Evolutionary conservation across 2,797 vertebrate genomes (phyloP).

Genomic region (Apogon hyalosoma): DNA sequence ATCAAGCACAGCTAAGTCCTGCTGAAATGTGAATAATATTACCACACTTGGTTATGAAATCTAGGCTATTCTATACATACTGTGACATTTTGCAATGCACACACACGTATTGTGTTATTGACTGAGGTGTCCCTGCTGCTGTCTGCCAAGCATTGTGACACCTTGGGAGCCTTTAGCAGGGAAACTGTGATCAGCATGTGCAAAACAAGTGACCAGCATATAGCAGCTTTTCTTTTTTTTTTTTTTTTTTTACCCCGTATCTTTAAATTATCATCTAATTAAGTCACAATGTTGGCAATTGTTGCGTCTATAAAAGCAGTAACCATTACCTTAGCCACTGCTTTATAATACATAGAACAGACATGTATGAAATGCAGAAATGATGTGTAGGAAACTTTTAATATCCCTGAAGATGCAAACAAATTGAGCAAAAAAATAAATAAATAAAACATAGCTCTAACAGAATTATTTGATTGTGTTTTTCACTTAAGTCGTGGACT

Average conservation of each 20-base stretch:
- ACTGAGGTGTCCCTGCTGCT: constrained; percentile 1
- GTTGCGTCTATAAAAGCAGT: no score
- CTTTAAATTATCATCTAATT: not conserved
- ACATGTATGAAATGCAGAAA: constrained; percentile 7
- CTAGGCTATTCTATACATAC: constrained; percentile 2
- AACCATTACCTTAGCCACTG: no score
- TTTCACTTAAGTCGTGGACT: not conserved
- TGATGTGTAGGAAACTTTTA: constrained; percentile 24
- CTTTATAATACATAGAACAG: no score
- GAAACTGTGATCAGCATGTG: not conserved
- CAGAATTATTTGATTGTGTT: constrained; percentile 22
- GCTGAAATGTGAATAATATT: constrained; percentile 7
- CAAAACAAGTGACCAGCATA: constrained; percentile 11
- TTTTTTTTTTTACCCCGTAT: not conserved
- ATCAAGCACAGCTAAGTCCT: constrained; percentile 3
- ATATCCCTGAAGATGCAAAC: constrained; percentile 11
- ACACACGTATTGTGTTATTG: constrained; percentile 27
- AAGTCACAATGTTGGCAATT: no score
- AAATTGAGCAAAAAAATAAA: constrained; percentile 4
- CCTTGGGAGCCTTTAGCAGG: constrained; percentile 9
- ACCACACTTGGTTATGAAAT: constrained; percentile 7
- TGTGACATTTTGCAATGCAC: not conserved
- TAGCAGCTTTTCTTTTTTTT: not conserved
- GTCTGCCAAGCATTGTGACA: not conserved
- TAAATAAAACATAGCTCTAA: constrained; percentile 2